A percentile compares a stretch with the other conserved stretches of the same genome.
Evolutionary conservation across 2,113 vertebrate species (phyloP).

Genomic region (Cebidichthys violaceus): DNA sequence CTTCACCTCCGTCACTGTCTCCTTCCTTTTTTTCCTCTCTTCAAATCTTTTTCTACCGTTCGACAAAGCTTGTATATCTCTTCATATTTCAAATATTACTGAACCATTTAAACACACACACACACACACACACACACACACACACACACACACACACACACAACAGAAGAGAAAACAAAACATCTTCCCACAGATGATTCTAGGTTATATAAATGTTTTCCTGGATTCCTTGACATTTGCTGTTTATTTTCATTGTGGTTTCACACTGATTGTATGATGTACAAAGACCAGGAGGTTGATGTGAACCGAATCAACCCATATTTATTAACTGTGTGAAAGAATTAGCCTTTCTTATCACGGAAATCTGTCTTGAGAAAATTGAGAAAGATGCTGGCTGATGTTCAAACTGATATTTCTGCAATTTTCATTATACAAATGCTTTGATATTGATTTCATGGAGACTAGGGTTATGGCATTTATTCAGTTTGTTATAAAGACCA

Average conservation of each 20-base stretch:
- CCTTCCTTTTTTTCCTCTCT: neutral
- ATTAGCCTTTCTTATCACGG: neutral
- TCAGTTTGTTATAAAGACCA: neutral
- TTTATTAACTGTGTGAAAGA: constrained; percentile 1
- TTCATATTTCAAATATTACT: constrained; percentile 53
- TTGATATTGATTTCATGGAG: neutral
- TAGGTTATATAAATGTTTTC: constrained; percentile 70
- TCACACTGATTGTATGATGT: constrained; percentile 21
- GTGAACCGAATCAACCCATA: neutral
- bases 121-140: constrained; percentile 1
- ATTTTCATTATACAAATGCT: neutral
- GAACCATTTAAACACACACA: constrained; percentile 50
- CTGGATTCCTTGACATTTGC: constrained; percentile 52
- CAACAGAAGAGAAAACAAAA: constrained; percentile 59
- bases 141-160: constrained; percentile 4
- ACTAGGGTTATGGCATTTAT: neutral
- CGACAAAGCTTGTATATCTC: constrained; percentile 31
- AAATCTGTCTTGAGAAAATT: neutral
- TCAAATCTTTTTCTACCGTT: constrained; percentile 5
- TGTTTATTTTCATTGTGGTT: constrained; percentile 47
- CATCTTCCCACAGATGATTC: constrained; percentile 66
- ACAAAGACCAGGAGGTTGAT: constrained; percentile 5
- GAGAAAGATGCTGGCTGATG: neutral
- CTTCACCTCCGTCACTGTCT: constrained; percentile 30
- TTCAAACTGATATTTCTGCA: neutral